Percentiles rank a stretch among this genome's conserved stretches.
Conservation (phyloP, 2,888 invertebrate species). For the Apamea sordens region DNA sequence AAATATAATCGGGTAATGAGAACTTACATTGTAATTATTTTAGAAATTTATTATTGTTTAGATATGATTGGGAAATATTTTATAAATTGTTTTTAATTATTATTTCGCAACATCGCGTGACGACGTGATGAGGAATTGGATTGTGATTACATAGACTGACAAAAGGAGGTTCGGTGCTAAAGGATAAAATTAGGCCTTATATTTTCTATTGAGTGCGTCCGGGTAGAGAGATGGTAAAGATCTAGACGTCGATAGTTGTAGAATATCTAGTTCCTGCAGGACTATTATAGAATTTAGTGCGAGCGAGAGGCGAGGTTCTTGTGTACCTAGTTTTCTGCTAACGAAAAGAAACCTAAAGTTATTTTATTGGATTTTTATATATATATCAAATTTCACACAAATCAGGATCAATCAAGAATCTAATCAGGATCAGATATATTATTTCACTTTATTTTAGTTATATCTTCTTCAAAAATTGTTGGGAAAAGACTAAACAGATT, state of each 20-base stretch:
- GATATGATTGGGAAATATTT: slow-evolving; percentile 66
- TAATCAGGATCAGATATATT: slow-evolving; percentile 27
- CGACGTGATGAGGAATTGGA: slow-evolving; percentile 59
- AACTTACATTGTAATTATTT: slow-evolving; percentile 61
- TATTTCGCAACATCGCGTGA: slow-evolving; percentile 55
- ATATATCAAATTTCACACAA: neutral
- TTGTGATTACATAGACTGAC: slow-evolving; percentile 78
- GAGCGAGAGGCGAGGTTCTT: slow-evolving; percentile 12
- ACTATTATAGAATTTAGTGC: slow-evolving; percentile 27
- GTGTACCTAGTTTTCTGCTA: slow-evolving; percentile 27
- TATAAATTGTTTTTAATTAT: slow-evolving; percentile 65
- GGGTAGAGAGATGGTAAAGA: slow-evolving; percentile 42
- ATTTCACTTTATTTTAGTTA: neutral
- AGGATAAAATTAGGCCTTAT: slow-evolving; percentile 66
- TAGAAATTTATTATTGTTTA: slow-evolving; percentile 69
- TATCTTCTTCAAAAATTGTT: neutral
- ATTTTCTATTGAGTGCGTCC: slow-evolving; percentile 56
- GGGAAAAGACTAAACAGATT: neutral
- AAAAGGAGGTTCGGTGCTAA: slow-evolving; percentile 72
- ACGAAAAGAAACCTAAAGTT: slow-evolving; percentile 10
- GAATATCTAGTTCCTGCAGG: slow-evolving; percentile 57
- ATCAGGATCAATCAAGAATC: slow-evolving; percentile 31
- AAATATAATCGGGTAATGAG: slow-evolving; percentile 66
- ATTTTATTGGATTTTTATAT: slow-evolving; percentile 24
- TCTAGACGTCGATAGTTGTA: slow-evolving; percentile 64